Conservation (phyloP, 2,888 invertebrate species). For the Chrysodeixis includens region DNA sequence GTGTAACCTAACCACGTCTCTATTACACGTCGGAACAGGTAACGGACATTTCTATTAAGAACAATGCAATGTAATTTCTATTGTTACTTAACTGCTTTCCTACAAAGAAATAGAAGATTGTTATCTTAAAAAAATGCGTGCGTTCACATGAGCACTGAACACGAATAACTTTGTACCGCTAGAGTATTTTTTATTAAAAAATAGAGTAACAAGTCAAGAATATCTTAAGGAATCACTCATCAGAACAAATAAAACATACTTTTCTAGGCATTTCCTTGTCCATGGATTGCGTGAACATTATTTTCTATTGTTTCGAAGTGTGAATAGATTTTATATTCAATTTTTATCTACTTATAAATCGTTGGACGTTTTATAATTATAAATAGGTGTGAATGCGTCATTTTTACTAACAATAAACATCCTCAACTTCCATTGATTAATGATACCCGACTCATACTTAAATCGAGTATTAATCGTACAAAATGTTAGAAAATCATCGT, state of each 20-base stretch:
- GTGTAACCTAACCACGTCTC: conserved; percentile 23
- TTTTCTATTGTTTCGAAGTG: neutral
- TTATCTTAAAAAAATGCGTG: conserved; percentile 43
- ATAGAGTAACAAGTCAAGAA: neutral
- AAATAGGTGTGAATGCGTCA: too few species aligned
- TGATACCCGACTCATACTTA: neutral
- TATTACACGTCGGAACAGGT: conserved; percentile 26
- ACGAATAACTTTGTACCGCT: conserved; percentile 15
- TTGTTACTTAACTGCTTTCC: conserved; percentile 44
- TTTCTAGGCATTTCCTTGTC: neutral
- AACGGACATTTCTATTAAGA: conserved; percentile 43
- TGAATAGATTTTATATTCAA: too few species aligned
- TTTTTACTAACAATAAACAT: too few species aligned
- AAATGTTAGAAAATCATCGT: conserved; percentile 17
- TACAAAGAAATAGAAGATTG: conserved; percentile 28
- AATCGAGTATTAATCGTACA: neutral
- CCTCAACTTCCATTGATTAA: neutral
- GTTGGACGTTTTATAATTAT: too few species aligned
- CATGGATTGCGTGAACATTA: neutral
- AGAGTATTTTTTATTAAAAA: conserved; percentile 2
- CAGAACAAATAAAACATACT: neutral
- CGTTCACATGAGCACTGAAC: conserved; percentile 43
- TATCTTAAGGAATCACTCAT: neutral
- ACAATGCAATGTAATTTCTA: conserved; percentile 52
- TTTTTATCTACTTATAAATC: too few species aligned